phyloP scores from a whole-genome alignment of 2,888 invertebrate species.

The Drosophila melanosoma region DNA sequence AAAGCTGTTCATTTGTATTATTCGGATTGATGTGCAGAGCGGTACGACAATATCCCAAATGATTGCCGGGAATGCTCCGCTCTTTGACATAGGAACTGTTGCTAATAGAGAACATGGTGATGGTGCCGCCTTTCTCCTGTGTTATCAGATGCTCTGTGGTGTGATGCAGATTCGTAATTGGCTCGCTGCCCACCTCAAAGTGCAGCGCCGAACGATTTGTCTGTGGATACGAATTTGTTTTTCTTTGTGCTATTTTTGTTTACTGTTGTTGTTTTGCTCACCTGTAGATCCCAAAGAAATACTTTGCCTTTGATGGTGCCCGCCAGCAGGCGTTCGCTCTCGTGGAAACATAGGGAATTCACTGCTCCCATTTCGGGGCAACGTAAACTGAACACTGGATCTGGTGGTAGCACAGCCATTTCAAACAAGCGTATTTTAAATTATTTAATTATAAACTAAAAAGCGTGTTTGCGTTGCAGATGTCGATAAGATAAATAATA shows the following conservation, averaged over 20 bases:
- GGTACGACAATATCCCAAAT: conserved; percentile 90
- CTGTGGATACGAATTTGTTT: conserved; percentile 84
- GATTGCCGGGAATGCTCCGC: conserved; percentile 87
- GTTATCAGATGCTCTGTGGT: conserved; percentile 88
- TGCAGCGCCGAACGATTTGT: conserved; percentile 89
- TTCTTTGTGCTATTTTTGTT: conserved; percentile 1
- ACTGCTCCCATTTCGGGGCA: conserved; percentile 90
- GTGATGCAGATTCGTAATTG: conserved; percentile 85
- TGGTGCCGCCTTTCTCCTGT: conserved; percentile 90
- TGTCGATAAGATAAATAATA: conserved; percentile 48
- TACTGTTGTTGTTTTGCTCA: conserved; percentile 81
- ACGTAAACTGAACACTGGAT: conserved; percentile 90
- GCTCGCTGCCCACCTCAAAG: conserved; percentile 88
- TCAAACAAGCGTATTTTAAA: conserved; percentile 19
- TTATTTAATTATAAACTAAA: conserved; percentile 25
- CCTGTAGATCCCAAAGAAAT: conserved; percentile 92
- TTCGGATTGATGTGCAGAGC: conserved; percentile 84
- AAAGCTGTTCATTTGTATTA: conserved; percentile 83
- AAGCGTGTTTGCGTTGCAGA: conserved; percentile 30
- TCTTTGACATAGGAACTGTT: conserved; percentile 87
- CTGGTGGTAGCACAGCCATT: conserved; percentile 90
- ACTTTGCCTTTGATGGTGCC: conserved; percentile 91
- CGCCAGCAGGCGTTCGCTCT: conserved; percentile 89
- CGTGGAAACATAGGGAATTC: conserved; percentile 90
- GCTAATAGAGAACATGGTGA: conserved; percentile 88